Conservation (phyloP, 2,113 vertebrate species). For the Onychostoma macrolepis region DNA sequence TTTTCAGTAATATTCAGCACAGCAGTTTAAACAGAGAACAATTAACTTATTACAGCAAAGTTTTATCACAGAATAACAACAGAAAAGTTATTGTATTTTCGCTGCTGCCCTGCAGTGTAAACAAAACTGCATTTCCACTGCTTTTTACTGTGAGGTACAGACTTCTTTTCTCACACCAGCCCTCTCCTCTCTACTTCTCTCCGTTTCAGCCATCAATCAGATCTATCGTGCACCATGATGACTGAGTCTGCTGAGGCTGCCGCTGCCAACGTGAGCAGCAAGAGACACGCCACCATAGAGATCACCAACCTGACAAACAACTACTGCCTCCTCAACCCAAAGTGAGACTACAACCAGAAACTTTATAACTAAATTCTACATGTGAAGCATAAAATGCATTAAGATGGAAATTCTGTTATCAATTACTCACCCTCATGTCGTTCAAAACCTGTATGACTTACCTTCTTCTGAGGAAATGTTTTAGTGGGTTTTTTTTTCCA, state of each 20-base stretch:
- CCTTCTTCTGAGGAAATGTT: background rate
- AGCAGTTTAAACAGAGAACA: background rate
- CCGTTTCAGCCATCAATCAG: background rate
- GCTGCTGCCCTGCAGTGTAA: background rate
- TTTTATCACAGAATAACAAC: background rate
- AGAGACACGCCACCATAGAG: constrained; percentile 69
- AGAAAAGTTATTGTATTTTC: constrained; percentile 11
- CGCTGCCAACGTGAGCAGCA: constrained; percentile 65
- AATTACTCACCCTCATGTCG: background rate
- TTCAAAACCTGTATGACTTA: background rate
- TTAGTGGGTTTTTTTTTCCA: background rate
- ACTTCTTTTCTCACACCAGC: constrained; percentile 9
- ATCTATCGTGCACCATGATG: constrained; percentile 56
- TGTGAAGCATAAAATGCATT: background rate
- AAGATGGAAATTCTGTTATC: no score
- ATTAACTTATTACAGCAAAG: background rate
- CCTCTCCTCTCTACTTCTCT: background rate
- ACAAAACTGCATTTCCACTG: background rate
- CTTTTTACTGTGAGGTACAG: background rate
- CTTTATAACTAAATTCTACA: background rate
- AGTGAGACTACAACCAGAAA: constrained; percentile 56
- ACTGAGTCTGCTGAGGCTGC: constrained; percentile 71
- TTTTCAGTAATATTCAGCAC: background rate
- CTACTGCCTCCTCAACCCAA: constrained; percentile 74
- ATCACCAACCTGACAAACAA: constrained; percentile 69